Conservation (phyloP, 2,888 invertebrate genomes). For the Dolichopus griseipennis region DNA sequence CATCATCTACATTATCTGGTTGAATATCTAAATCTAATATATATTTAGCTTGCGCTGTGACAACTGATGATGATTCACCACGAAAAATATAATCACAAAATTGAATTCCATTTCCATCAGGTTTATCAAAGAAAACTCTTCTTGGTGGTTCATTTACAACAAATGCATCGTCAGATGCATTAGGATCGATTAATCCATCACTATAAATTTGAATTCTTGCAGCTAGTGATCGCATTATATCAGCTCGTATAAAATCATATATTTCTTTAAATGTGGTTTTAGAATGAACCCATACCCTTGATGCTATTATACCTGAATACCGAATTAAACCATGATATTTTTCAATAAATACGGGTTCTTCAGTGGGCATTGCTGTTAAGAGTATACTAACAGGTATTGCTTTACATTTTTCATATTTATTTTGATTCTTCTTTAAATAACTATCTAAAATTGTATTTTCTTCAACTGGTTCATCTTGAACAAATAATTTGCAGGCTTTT, state of each 20-base stretch:
- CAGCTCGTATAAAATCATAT: slow-evolving; percentile 65
- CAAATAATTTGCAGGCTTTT: slow-evolving; percentile 58
- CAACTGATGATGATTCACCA: slow-evolving; percentile 78
- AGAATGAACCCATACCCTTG: slow-evolving; percentile 67
- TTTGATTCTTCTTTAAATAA: slow-evolving; percentile 50
- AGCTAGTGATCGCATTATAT: slow-evolving; percentile 74
- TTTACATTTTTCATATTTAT: slow-evolving; percentile 33
- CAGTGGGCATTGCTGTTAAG: background rate
- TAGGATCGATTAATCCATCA: slow-evolving; percentile 65
- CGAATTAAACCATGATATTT: slow-evolving; percentile 27
- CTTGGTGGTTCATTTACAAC: slow-evolving; percentile 85
- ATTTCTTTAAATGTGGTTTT: slow-evolving; percentile 67
- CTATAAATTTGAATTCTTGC: slow-evolving; percentile 86
- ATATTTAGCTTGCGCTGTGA: slow-evolving; percentile 69
- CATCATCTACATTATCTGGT: slow-evolving; percentile 59
- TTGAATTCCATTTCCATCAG: slow-evolving; percentile 51
- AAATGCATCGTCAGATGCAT: slow-evolving; percentile 30
- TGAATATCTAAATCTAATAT: slow-evolving; percentile 67
- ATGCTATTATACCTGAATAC: slow-evolving; percentile 36
- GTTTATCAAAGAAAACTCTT: slow-evolving; percentile 68
- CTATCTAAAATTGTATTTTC: slow-evolving; percentile 55
- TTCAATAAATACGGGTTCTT: slow-evolving; percentile 13
- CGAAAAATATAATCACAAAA: slow-evolving; percentile 87
- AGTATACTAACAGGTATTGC: slow-evolving; percentile 29
- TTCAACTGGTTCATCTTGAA: slow-evolving; percentile 63